A percentile compares a stretch with the other conserved stretches of the same genome.
Evolutionary conservation across 2,113 vertebrate species (phyloP).

Genomic region (Plecotus auritus): DNA sequence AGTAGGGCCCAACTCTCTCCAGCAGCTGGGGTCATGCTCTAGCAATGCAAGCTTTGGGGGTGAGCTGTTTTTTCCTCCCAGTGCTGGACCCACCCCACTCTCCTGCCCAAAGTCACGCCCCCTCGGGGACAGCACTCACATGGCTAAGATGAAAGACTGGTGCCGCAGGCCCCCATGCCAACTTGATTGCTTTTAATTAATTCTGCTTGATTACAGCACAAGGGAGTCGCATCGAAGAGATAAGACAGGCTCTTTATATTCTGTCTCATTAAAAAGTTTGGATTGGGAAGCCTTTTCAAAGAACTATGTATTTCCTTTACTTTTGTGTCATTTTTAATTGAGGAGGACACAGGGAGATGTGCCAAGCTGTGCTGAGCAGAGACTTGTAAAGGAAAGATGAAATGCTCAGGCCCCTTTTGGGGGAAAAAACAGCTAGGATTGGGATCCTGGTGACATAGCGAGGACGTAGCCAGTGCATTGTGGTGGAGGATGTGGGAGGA

Average conservation of each 20-base stretch:
- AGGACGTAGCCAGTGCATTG: neutral
- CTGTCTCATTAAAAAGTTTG: constrained; percentile 77
- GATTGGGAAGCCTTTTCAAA: constrained; percentile 74
- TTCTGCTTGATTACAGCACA: constrained; percentile 78
- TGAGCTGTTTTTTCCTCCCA: neutral
- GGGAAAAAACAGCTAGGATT: neutral
- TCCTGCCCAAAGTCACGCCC: neutral
- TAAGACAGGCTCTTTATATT: constrained; percentile 76
- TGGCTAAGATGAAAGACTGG: constrained; percentile 71
- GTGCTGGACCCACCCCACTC: neutral
- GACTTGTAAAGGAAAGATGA: constrained; percentile 45
- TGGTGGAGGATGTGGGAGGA: neutral
- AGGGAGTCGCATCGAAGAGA: constrained; percentile 70
- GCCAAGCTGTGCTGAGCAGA: constrained; percentile 27
- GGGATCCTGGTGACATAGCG: neutral
- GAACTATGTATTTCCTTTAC: constrained; percentile 70
- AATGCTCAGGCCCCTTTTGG: neutral
- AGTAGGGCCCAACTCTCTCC: neutral
- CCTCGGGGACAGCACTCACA: constrained; percentile 29
- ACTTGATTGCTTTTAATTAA: constrained; percentile 79
- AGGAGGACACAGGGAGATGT: constrained; percentile 50
- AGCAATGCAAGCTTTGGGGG: neutral
- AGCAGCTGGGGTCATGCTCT: neutral
- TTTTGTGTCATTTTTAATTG: constrained; percentile 76
- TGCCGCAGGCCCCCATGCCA: constrained; percentile 68